Evolutionary conservation across 2,113 vertebrate genomes (phyloP), one percentile per base, ranked within the genome.

Genomic region (Struthidea cinerea): DNA sequence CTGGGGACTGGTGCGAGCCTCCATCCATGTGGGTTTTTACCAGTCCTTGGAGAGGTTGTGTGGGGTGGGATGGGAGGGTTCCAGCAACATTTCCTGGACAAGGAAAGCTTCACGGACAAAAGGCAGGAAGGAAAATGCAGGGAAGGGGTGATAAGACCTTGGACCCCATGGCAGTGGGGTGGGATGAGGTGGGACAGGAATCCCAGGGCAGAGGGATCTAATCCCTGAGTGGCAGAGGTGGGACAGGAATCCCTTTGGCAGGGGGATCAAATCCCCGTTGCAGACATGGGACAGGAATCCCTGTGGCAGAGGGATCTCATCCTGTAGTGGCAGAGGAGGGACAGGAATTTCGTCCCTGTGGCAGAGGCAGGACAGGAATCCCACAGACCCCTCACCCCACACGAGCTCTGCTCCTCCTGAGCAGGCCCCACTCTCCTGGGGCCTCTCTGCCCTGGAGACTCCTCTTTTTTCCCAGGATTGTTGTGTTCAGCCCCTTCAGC

Each of bases 321-420:
- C 47, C 32, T 1, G 0, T 1, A 9, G 16, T 55, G 32, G 33
- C 41, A 18, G 2, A 56, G 33, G 20, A 1, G 4, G 27, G 4
- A 10, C 27, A 59, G 35, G 79, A n/a, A 50, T 82, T 11, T 6
- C 18, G 32, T 20, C n/a, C 16, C 33, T 9, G 26, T 35, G 17
- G n/a, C n/a, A 57, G 28, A 49, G 15, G 52, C 18, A 9, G 49
- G 19, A 27, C 33, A 46, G 59, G 28, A 50, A 50, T 32, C 22
- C 32, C 37, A 27, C 63, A 57, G 24, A 63, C 6, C 16, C 17
- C 26, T 56, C 12, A 56, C 1, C 5, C 30, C 16, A 8, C 9
- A 22, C 3, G 2, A 76, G 24, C 35, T 70, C 70, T 61, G 61
- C 39, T 13, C 42, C 26, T 46, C 39, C 52, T 8, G 21, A 52